Evolutionary conservation across 2,888 invertebrate genomes (phyloP).

Genomic region (Nebria salina): DNA sequence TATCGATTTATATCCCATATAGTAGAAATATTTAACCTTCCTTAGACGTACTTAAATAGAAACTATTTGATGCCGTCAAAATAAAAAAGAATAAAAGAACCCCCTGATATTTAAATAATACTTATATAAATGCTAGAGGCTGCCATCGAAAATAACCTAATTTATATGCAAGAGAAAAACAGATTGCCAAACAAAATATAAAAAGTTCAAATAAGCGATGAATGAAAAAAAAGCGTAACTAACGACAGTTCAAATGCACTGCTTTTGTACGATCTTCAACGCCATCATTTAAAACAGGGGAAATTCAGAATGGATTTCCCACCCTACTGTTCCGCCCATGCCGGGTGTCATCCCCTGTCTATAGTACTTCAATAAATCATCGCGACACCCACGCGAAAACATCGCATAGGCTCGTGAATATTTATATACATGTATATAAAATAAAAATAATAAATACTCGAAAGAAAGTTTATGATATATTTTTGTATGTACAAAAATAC

Average conservation of each 20-base stretch:
- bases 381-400: conserved; percentile 24
- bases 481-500: no score
- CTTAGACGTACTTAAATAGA: no score
- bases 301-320: not conserved
- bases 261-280: conserved; percentile 27
- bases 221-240: conserved; percentile 9
- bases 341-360: conserved; percentile 12
- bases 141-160: not conserved
- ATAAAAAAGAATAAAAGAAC: not conserved
- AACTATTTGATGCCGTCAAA: no score
- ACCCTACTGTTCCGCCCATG: not conserved
- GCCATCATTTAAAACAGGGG: conserved; percentile 22
- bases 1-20: no score
- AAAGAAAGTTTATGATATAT: no score
- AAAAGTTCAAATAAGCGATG: not conserved
- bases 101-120: not conserved
- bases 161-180: not conserved
- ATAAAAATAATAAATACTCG: not conserved
- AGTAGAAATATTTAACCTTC: no score
- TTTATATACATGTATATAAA: not conserved
- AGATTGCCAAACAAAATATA: not conserved
- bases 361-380: conserved; percentile 28
- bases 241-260: conserved; percentile 41
- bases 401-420: not conserved
- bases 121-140: not conserved